phyloP scores from a whole-genome alignment of 2,113 vertebrate genomes.

The Callionymus lyra region DNA sequence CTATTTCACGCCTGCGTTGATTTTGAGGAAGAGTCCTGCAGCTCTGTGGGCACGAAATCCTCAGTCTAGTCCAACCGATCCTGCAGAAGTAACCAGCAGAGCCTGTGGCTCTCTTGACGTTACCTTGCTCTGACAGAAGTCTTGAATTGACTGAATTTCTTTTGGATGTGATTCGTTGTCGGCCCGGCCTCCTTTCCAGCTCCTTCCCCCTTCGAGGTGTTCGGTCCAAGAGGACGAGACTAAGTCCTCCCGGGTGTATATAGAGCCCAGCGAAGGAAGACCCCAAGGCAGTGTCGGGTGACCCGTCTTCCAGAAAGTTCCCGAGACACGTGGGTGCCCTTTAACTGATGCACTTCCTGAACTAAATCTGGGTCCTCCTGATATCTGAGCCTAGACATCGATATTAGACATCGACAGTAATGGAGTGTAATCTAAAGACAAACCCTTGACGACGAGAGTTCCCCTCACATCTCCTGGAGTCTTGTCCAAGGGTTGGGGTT shows the following conservation, averaged over 20 bases:
- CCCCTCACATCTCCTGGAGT: too few species aligned
- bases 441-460: too few species aligned
- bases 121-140: constrained; percentile 60
- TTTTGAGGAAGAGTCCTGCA: neutral
- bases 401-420: too few species aligned
- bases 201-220: constrained; percentile 31
- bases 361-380: constrained; percentile 11
- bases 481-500: too few species aligned
- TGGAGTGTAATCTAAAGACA: too few species aligned
- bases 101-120: too few species aligned
- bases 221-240: constrained; percentile 47
- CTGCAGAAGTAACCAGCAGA: too few species aligned
- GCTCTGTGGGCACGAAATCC: constrained; percentile 1
- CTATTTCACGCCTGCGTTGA: neutral
- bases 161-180: constrained; percentile 22
- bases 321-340: constrained; percentile 31
- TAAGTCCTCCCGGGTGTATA: constrained; percentile 40
- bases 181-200: constrained; percentile 30
- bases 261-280: constrained; percentile 34
- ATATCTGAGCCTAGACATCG: neutral
- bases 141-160: constrained; percentile 33
- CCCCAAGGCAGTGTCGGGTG: constrained; percentile 57
- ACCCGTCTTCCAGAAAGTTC: constrained; percentile 61
- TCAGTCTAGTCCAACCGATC: too few species aligned
- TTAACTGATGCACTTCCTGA: constrained; percentile 11